phyloP scores from a whole-genome alignment of 2,113 vertebrate species.

The Lagopus leucura region DNA sequence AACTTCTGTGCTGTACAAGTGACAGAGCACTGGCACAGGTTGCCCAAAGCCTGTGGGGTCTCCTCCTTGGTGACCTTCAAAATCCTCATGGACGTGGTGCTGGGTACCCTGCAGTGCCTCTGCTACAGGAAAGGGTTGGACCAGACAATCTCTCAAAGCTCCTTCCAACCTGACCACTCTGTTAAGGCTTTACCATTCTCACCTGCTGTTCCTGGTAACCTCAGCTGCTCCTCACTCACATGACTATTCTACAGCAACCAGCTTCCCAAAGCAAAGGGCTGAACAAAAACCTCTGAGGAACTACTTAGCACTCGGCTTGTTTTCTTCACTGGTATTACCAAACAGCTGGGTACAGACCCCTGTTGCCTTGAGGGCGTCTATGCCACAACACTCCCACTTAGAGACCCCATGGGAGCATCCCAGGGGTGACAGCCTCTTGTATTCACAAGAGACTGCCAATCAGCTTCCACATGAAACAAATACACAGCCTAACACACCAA shows the following conservation, averaged over 20 bases:
- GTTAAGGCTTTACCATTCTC: not conserved
- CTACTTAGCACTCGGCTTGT: not conserved
- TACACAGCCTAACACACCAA: not conserved
- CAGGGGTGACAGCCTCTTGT: not conserved
- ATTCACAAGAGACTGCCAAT: not conserved
- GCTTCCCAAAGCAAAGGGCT: not conserved
- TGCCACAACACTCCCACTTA: fast-evolving
- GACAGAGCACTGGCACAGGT: not conserved
- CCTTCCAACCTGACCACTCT: not conserved
- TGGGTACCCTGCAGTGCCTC: not conserved
- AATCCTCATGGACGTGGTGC: not conserved
- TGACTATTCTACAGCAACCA: not conserved
- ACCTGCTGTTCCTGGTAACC: fast-evolving
- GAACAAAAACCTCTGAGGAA: not conserved
- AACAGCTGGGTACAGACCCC: not conserved
- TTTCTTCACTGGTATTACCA: not conserved
- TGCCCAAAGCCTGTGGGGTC: not conserved
- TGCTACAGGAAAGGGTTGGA: not conserved
- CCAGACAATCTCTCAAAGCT: not conserved
- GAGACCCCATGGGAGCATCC: not conserved
- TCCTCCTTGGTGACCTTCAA: not conserved
- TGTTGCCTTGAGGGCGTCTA: not conserved
- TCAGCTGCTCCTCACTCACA: not conserved
- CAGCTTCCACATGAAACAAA: not conserved
- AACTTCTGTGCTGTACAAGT: not conserved